phyloP scores from a whole-genome alignment of 2,797 vertebrate genomes.

The Pseudochromis fuscus region DNA sequence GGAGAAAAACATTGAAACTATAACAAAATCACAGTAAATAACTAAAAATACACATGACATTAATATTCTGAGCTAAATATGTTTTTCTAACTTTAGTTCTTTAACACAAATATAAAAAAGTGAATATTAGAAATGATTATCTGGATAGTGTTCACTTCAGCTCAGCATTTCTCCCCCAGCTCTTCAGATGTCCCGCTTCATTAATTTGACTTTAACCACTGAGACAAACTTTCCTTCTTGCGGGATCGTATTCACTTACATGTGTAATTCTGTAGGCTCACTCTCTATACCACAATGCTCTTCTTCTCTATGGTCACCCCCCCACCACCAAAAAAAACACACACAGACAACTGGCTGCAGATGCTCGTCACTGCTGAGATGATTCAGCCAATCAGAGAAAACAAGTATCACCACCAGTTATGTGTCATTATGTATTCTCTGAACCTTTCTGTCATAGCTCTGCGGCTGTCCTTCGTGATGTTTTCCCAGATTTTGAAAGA shows the following conservation, averaged over 20 bases:
- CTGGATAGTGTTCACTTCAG: neutral
- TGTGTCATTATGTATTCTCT: slow-evolving; percentile 63
- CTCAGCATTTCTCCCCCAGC: slow-evolving; percentile 8
- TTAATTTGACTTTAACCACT: slow-evolving; percentile 40
- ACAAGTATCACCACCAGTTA: slow-evolving; percentile 59
- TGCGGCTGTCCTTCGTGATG: slow-evolving; percentile 29
- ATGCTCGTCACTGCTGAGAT: slow-evolving; percentile 52
- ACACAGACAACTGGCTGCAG: neutral
- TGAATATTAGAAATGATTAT: neutral
- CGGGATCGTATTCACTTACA: slow-evolving; percentile 54
- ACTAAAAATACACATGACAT: no score
- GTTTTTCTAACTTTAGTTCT: neutral
- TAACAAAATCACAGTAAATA: no score
- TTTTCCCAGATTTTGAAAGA: slow-evolving; percentile 57
- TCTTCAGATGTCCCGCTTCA: slow-evolving; percentile 35
- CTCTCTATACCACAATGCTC: slow-evolving; percentile 57
- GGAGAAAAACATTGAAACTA: no score
- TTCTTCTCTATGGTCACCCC: slow-evolving; percentile 55
- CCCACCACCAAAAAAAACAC: no score
- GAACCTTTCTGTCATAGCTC: slow-evolving; percentile 36
- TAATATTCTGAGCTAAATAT: neutral
- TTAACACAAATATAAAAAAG: neutral
- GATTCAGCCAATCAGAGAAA: slow-evolving; percentile 67
- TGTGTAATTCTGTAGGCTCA: slow-evolving; percentile 60
- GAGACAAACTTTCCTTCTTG: slow-evolving; percentile 56